Evolutionary conservation across 2,797 vertebrate genomes (phyloP).

Genomic region (Halcyon badia): DNA sequence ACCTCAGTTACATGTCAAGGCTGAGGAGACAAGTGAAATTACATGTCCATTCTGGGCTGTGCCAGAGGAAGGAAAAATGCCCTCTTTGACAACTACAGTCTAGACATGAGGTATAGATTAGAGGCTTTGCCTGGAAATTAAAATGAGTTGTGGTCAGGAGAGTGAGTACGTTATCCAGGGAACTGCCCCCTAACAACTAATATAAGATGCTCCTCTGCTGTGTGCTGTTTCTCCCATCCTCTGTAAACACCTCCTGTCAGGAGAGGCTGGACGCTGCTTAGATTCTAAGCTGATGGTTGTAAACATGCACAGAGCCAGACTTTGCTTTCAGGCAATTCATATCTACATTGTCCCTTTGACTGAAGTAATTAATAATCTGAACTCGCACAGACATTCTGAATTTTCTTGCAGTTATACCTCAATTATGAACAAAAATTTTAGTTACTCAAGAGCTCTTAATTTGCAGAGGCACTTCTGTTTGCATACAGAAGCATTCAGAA

Average conservation of each 20-base stretch:
- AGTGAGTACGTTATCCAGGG: background rate
- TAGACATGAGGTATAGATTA: background rate
- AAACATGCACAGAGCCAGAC: background rate
- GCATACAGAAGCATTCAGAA: background rate
- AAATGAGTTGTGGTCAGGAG: background rate
- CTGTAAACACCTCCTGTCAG: background rate
- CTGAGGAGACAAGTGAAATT: background rate
- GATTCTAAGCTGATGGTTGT: background rate
- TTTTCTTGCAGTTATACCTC: background rate
- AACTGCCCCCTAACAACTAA: background rate
- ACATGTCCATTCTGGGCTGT: rapidly evolving
- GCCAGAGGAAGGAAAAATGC: background rate
- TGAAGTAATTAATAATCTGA: background rate
- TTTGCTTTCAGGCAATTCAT: background rate
- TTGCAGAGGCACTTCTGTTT: background rate
- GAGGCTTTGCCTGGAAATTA: background rate
- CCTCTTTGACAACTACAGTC: background rate
- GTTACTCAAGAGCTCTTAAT: background rate
- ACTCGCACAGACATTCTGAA: background rate
- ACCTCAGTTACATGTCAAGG: background rate
- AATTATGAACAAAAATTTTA: background rate
- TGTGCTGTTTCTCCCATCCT: background rate
- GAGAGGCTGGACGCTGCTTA: background rate
- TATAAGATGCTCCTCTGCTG: background rate
- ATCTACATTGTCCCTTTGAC: background rate